Conservation (phyloP, 2,888 invertebrate genomes). For the Galerucella nymphaeae region DNA sequence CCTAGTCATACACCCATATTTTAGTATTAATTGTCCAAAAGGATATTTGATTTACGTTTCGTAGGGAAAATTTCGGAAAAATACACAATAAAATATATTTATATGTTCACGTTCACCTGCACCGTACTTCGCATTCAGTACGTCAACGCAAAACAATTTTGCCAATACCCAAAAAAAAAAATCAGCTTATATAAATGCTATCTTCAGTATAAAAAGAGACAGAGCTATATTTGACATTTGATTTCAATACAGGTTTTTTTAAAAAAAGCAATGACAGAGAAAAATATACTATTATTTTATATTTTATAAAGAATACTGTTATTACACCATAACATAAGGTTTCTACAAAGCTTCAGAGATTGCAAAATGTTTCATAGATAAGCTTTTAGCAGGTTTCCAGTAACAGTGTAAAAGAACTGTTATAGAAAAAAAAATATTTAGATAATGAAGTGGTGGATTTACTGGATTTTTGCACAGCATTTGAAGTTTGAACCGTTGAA, state of each 20-base stretch:
- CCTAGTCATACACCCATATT: conserved; percentile 54
- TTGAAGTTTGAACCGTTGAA: no score
- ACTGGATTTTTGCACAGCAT: no score
- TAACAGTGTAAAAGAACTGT: no score
- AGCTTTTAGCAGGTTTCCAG: no score
- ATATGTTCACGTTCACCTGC: conserved; percentile 57
- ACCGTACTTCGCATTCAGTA: conserved; percentile 52
- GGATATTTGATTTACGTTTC: conserved; percentile 42
- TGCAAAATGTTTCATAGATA: not conserved
- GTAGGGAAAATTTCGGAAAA: conserved; percentile 36
- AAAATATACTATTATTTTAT: no score
- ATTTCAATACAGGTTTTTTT: not conserved
- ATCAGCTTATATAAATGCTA: not conserved
- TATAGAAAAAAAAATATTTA: no score
- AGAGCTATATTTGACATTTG: not conserved
- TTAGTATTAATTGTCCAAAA: conserved; percentile 37
- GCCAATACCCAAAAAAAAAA: conserved; percentile 9
- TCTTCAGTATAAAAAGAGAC: not conserved
- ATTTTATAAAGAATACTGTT: not conserved
- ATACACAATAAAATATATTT: conserved; percentile 50
- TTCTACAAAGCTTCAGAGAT: not conserved
- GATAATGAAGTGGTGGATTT: no score
- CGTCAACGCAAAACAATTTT: conserved; percentile 32
- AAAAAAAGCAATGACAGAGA: not conserved
- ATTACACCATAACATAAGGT: not conserved